Base-by-base conservation (phyloP, 2,797 vertebrate genomes). In the Cetoscarus ocellatus region DNA sequence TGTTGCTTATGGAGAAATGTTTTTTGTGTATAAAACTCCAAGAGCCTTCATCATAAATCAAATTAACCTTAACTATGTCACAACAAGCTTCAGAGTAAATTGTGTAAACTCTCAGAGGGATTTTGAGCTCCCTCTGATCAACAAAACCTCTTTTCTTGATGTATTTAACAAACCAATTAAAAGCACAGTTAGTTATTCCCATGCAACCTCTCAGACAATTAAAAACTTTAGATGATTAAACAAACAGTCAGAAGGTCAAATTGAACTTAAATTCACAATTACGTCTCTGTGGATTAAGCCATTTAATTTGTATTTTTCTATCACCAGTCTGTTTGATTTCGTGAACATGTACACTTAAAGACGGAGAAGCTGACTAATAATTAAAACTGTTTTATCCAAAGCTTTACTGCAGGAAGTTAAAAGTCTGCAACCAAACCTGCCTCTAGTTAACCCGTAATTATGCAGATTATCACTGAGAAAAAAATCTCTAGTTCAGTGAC, bases 141-240 rank as follows among this genome's bases (percentile, higher is more conserved):
- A 69, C 45, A 76, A 13, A 40, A 65, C n/a, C 45, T 62, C 59
- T 42, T 27, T 27, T 52, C 61, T 67, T 61, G 43, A 42, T 40
- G 59, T 60, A 54, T 2, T 4, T 64, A 67, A 69, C 18, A 27
- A n/a, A 43, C 49, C 44, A 83, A 81, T 81, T 83, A 71, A 76
- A 73, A 78, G 18, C 50, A 65, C 35, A 13, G n/a, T 48, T 62
- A 62, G 50, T 34, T 40, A 85, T 74, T 78, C 61, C 58, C 55
- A 75, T 42, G 36, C 56, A 67, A 60, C 61, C 61, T 59, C 56
- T 7, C 5, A 70, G 52, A 77, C 75, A 80, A 79, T 83, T 76
- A 73, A 73, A 75, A 75, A 59, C 62, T 76, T 73, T 67, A 34
- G n/a, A 75, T 67, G 59, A 75, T 82, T 71, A 61, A 15, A 55